Percentiles rank a stretch among this genome's conserved stretches.
phyloP scores from a whole-genome alignment of 2,113 vertebrate species.

The Haliaeetus leucogaster region DNA sequence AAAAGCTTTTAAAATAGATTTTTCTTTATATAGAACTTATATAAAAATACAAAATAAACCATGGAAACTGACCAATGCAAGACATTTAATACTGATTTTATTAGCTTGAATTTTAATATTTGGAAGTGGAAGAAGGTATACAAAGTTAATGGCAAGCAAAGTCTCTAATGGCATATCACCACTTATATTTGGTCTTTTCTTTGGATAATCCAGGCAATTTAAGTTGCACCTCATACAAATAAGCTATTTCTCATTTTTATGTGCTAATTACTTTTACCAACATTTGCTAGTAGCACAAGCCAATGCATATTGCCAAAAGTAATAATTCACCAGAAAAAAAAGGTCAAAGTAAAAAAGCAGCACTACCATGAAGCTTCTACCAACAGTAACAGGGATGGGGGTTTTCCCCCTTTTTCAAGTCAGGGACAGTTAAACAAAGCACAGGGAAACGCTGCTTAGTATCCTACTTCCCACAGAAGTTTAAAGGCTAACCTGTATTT shows the following conservation, averaged over 20 bases:
- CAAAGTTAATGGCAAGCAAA: not conserved
- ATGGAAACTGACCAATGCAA: not conserved
- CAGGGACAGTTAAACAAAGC: not conserved
- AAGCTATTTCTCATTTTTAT: not conserved
- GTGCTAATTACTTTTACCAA: not conserved
- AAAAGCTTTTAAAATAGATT: constrained; percentile 14
- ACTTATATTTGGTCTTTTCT: not conserved
- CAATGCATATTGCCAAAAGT: not conserved
- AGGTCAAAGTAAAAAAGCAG: not conserved
- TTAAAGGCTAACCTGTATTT: not conserved
- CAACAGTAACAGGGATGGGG: not conserved
- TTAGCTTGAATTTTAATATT: not conserved
- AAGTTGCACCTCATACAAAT: not conserved
- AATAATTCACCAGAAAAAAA: not conserved
- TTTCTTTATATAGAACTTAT: not conserved
- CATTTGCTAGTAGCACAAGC: not conserved
- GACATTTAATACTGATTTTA: not conserved
- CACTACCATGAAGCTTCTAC: not conserved
- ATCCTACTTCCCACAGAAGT: not conserved
- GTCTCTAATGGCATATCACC: not conserved
- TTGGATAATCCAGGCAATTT: not conserved
- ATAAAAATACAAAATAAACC: not conserved
- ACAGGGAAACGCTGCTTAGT: not conserved
- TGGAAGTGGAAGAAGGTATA: not conserved
- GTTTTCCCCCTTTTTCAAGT: not conserved